Evolutionary conservation across 2,113 vertebrate genomes (phyloP).

Genomic region (Peromyscus polionotus): DNA sequence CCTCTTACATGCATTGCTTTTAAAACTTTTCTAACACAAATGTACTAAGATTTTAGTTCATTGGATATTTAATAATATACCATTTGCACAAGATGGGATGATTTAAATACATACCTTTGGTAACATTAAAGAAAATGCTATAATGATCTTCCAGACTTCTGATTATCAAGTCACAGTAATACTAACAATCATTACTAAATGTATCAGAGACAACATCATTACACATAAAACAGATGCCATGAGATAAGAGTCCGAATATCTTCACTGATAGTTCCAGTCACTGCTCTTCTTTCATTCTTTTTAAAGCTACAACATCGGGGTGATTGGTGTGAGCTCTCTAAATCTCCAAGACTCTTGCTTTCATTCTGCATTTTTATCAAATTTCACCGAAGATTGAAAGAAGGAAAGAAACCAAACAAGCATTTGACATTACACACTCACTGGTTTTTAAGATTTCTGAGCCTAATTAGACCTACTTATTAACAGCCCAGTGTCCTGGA

Average conservation of each 20-base stretch:
- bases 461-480: neutral
- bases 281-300: neutral
- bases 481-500: neutral
- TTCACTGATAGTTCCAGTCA: neutral
- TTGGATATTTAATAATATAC: neutral
- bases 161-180: neutral
- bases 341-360: neutral
- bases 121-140: neutral
- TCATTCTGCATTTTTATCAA: neutral
- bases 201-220: neutral
- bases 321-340: neutral
- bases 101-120: neutral
- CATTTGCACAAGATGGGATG: neutral
- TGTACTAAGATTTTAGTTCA: neutral
- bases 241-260: neutral
- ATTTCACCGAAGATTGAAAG: neutral
- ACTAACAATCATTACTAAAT: neutral
- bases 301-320: neutral
- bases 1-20: neutral
- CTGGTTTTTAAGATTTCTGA: neutral
- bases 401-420: neutral
- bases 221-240: neutral
- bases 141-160: neutral
- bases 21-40: neutral
- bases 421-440: neutral